Evolutionary conservation across 2,888 invertebrate species (phyloP).

Genomic region (Hyposoter didymator): DNA sequence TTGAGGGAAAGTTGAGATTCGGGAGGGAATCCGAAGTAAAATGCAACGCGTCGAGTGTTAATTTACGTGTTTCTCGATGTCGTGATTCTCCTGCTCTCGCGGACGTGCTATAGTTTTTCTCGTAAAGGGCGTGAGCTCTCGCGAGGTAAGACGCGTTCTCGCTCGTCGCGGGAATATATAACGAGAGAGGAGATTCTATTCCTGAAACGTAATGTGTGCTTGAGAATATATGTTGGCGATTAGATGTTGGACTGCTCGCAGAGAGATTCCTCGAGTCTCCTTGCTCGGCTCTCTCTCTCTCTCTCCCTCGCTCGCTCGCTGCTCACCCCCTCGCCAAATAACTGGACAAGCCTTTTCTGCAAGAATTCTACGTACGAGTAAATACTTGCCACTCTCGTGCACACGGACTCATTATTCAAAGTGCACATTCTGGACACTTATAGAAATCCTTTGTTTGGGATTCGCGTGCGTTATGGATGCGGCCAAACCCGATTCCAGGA

Average conservation of each 20-base stretch:
- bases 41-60: conserved; percentile 7
- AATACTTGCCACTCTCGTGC: conserved; percentile 44
- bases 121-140: conserved; percentile 59
- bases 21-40: background rate
- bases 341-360: conserved; percentile 39
- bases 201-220: conserved; percentile 54
- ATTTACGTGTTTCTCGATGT: conserved; percentile 11
- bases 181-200: conserved; percentile 58
- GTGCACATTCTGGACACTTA: conserved; percentile 7
- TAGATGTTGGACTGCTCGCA: conserved; percentile 42
- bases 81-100: background rate
- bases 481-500: background rate
- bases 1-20: background rate
- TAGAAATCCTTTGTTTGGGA: conserved; percentile 27
- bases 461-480: background rate
- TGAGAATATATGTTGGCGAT: conserved; percentile 43
- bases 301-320: background rate
- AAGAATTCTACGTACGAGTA: conserved; percentile 43
- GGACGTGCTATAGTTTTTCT: conserved; percentile 42
- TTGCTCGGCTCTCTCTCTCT: background rate
- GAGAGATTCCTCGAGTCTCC: conserved; percentile 47
- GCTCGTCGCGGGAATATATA: conserved; percentile 26
- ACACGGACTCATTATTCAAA: conserved; percentile 38
- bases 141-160: conserved; percentile 45
- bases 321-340: conserved; percentile 59